Evolutionary conservation across 2,797 vertebrate species (phyloP).

Genomic region (Alfaro cultratus): DNA sequence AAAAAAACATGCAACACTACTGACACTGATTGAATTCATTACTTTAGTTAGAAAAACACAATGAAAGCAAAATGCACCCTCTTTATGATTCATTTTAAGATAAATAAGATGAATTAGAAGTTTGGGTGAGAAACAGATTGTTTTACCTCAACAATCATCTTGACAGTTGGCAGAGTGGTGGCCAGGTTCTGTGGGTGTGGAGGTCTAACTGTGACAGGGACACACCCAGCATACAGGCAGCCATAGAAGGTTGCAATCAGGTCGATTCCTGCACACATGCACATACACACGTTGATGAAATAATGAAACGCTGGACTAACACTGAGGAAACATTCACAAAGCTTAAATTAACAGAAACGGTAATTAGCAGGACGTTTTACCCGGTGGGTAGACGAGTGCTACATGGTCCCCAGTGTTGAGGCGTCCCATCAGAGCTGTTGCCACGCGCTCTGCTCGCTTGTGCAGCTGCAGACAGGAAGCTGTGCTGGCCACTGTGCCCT

Average conservation of each 20-base stretch:
- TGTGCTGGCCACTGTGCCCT: conserved; percentile 91
- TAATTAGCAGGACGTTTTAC: conserved; percentile 30
- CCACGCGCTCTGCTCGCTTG: conserved; percentile 92
- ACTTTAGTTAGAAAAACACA: not conserved
- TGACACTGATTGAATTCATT: not conserved
- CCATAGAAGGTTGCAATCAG: conserved; percentile 96
- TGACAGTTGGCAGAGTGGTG: conserved; percentile 95
- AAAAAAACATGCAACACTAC: not conserved
- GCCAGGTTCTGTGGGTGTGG: conserved; percentile 95
- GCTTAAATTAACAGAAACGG: not conserved
- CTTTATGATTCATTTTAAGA: not conserved
- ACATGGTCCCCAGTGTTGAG: conserved; percentile 92
- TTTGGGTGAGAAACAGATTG: not conserved
- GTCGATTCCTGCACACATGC: conserved; percentile 85
- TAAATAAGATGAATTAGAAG: not conserved
- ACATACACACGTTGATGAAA: not conserved
- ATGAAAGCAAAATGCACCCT: not conserved
- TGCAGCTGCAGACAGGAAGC: conserved; percentile 93
- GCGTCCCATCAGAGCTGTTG: conserved; percentile 85
- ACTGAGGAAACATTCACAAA: not conserved
- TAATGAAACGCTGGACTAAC: not conserved
- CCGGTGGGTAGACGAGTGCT: conserved; percentile 93
- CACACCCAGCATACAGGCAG: conserved; percentile 93
- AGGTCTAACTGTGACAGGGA: conserved; percentile 93
- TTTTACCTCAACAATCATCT: conserved; percentile 97